Percentiles rank a stretch among this genome's conserved stretches.
These are phyloP conservation scores for Glyptemys insculpta DNA, from an alignment of 2,797 vertebrate species.

Conservation along the genomic window DNA sequence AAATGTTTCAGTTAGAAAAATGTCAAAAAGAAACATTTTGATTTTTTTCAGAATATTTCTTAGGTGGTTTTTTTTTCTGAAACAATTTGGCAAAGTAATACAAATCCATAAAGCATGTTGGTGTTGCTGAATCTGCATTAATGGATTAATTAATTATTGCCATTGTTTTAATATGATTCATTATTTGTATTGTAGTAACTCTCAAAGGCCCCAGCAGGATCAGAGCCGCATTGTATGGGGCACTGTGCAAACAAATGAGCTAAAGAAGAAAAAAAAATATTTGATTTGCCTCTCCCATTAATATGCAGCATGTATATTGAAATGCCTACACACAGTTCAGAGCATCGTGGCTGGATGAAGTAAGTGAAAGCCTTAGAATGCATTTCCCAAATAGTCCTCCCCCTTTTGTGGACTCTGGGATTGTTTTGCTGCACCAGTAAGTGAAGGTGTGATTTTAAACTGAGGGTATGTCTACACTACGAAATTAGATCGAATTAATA, in stretches of 20 bases:
- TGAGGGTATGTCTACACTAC: too few species aligned
- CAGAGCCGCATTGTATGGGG: neutral
- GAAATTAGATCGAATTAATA: too few species aligned
- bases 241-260: neutral
- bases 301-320: conserved; percentile 36
- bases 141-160: neutral
- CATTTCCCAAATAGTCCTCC: conserved; percentile 27
- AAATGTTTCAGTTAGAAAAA: too few species aligned
- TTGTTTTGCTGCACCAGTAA: neutral
- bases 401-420: neutral
- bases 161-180: neutral
- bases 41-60: too few species aligned
- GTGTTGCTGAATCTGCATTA: neutral
- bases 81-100: too few species aligned
- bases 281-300: conserved; percentile 40
- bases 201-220: neutral
- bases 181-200: conserved; percentile 31
- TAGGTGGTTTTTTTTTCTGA: too few species aligned
- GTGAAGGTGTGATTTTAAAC: neutral
- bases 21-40: too few species aligned
- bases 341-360: conserved; percentile 22
- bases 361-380: neutral
- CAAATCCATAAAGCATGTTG: too few species aligned
- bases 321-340: conserved; percentile 30
- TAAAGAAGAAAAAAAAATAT: neutral